Conservation (phyloP, 92 coral and sea anemone species). For the Epizoanthus scotinus region DNA sequence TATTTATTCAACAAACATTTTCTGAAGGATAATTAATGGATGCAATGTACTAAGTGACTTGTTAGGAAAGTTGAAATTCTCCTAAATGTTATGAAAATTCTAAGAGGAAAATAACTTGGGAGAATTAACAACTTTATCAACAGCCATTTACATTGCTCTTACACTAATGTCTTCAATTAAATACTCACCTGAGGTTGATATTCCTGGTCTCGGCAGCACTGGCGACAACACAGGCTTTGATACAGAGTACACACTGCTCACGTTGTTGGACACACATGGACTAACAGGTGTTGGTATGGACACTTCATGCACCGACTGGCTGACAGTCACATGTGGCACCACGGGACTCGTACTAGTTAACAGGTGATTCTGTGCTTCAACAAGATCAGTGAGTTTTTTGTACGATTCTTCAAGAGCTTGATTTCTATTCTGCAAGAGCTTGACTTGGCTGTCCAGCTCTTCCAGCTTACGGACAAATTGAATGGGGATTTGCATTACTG, state of each 20-base stretch:
- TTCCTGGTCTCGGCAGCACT: constrained; percentile 25
- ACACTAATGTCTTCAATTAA: too few relatives aligned
- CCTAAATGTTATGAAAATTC: too few relatives aligned
- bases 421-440: constrained; percentile 85
- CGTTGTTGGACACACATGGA: not conserved
- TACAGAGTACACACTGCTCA: constrained; percentile 5
- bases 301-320: constrained; percentile 23
- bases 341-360: constrained; percentile 84
- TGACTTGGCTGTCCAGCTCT: constrained; percentile 75
- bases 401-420: constrained; percentile 86
- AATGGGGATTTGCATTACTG: constrained; percentile 44
- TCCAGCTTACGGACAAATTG: constrained; percentile 74
- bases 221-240: constrained; percentile 33
- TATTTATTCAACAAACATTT: too few relatives aligned
- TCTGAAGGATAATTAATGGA: too few relatives aligned
- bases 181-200: constrained; percentile 15
- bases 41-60: too few relatives aligned
- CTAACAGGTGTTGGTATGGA: not conserved
- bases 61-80: too few relatives aligned
- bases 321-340: constrained; percentile 61
- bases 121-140: too few relatives aligned
- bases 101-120: too few relatives aligned
- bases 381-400: constrained; percentile 84
- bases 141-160: too few relatives aligned
- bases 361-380: constrained; percentile 98